These are phyloP conservation scores for Brachypalpus laphriformis DNA, from an alignment of 2,888 invertebrate species.

Conservation along the genomic window DNA sequence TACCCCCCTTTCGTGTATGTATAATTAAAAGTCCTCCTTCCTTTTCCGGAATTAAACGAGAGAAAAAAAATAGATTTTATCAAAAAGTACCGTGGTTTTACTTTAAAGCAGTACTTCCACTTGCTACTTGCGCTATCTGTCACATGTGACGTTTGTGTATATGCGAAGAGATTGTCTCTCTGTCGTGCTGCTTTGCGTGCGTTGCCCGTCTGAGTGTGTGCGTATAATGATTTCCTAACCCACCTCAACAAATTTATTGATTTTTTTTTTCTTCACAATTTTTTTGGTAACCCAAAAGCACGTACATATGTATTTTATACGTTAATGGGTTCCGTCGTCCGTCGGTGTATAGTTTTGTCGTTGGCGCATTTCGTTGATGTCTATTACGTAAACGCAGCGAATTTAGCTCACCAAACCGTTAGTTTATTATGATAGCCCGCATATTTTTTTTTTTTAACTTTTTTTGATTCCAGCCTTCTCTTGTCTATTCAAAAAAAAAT, in stretches of 20 bases:
- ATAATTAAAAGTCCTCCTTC: constrained; percentile 46
- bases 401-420: constrained; percentile 72
- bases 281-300: constrained; percentile 67
- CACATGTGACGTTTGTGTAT: constrained; percentile 56
- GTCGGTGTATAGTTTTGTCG: constrained; percentile 22
- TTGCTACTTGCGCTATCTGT: constrained; percentile 52
- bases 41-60: constrained; percentile 54
- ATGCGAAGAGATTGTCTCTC: constrained; percentile 47
- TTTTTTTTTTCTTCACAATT: constrained; percentile 75
- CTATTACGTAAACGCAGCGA: constrained; percentile 66
- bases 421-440: constrained; percentile 60
- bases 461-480: constrained; percentile 25
- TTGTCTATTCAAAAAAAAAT: constrained; percentile 44
- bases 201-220: constrained; percentile 34
- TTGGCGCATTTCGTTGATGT: constrained; percentile 41
- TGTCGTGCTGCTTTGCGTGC: constrained; percentile 52
- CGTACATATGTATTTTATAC: constrained; percentile 52
- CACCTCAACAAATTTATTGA: constrained; percentile 83
- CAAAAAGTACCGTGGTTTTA: constrained; percentile 11
- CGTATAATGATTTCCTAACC: constrained; percentile 81
- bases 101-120: constrained; percentile 34
- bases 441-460: constrained; percentile 22
- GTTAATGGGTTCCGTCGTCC: constrained; percentile 67
- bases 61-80: constrained; percentile 11
- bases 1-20: background rate